Conservation (phyloP, 2,888 invertebrate genomes). For the Drosophila kokeensis region DNA sequence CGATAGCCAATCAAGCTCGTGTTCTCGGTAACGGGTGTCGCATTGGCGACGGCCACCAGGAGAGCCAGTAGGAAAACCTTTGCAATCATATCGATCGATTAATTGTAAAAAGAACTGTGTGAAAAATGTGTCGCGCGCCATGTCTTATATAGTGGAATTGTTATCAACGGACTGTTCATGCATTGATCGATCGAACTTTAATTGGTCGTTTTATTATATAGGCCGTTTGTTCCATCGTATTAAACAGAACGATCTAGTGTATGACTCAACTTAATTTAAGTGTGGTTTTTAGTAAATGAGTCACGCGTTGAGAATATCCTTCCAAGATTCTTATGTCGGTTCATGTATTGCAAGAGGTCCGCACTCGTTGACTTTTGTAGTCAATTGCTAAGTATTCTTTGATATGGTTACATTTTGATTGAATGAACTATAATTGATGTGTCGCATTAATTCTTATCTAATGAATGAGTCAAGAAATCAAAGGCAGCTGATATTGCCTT, state of each 20-base stretch:
- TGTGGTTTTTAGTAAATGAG: too few species aligned
- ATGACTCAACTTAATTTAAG: background rate
- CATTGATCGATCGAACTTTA: too few species aligned
- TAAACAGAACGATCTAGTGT: background rate
- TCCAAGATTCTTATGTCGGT: too few species aligned
- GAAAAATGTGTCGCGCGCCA: background rate
- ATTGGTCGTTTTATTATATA: background rate
- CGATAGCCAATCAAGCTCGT: conserved; percentile 41
- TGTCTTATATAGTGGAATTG: too few species aligned
- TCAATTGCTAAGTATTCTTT: conserved; percentile 17
- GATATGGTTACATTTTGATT: conserved; percentile 16
- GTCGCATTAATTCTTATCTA: conserved; percentile 1
- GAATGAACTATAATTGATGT: conserved; percentile 32
- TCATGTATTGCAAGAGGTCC: background rate
- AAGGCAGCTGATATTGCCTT: background rate
- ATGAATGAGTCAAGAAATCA: conserved; percentile 3
- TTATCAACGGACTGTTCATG: too few species aligned
- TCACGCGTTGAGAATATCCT: too few species aligned
- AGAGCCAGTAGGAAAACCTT: conserved; percentile 23
- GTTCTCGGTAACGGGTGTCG: conserved; percentile 32
- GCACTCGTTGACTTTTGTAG: conserved; percentile 39
- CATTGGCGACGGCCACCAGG: conserved; percentile 5
- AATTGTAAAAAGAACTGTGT: conserved; percentile 14
- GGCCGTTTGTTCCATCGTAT: background rate
- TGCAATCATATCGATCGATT: conserved; percentile 18